phyloP scores from a whole-genome alignment of 2,797 vertebrate species.

The Galaxias olidus region DNA sequence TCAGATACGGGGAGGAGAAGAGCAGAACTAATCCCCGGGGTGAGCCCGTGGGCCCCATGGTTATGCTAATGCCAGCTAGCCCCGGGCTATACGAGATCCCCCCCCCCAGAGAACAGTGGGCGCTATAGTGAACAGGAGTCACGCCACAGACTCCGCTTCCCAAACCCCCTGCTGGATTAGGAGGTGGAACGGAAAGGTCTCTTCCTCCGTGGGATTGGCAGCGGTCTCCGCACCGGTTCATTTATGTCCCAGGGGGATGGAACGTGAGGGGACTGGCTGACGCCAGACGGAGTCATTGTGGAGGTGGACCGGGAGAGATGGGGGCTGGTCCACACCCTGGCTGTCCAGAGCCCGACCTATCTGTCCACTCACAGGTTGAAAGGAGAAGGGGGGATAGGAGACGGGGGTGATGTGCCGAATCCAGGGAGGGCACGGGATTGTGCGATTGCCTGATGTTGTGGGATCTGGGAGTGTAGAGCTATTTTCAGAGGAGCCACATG shows the following conservation, averaged over 20 bases:
- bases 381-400: too few relatives aligned
- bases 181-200: slow-evolving; percentile 49
- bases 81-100: slow-evolving; percentile 26
- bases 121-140: slow-evolving; percentile 58
- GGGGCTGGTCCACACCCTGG: slow-evolving; percentile 35
- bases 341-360: slow-evolving; percentile 13
- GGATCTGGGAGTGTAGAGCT: too few relatives aligned
- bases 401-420: too few relatives aligned
- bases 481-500: too few relatives aligned
- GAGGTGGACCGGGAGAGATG: slow-evolving; percentile 49
- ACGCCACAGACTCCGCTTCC: slow-evolving; percentile 52
- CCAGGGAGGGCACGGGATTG: too few relatives aligned
- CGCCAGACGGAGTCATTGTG: slow-evolving; percentile 54
- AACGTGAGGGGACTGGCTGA: slow-evolving; percentile 57
- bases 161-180: slow-evolving; percentile 56
- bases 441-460: too few relatives aligned
- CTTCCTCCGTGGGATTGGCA: slow-evolving; percentile 56
- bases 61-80: slow-evolving; percentile 68
- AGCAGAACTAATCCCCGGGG: slow-evolving; percentile 73
- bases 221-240: slow-evolving; percentile 52
- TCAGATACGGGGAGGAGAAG: slow-evolving; percentile 71
- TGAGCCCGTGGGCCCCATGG: slow-evolving; percentile 68
- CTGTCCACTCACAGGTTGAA: slow-evolving; percentile 14
- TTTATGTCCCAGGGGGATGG: slow-evolving; percentile 61
- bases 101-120: slow-evolving; percentile 40